Evolutionary conservation across 2,888 invertebrate species (phyloP).

Genomic region (Pseudanteris insignis): DNA sequence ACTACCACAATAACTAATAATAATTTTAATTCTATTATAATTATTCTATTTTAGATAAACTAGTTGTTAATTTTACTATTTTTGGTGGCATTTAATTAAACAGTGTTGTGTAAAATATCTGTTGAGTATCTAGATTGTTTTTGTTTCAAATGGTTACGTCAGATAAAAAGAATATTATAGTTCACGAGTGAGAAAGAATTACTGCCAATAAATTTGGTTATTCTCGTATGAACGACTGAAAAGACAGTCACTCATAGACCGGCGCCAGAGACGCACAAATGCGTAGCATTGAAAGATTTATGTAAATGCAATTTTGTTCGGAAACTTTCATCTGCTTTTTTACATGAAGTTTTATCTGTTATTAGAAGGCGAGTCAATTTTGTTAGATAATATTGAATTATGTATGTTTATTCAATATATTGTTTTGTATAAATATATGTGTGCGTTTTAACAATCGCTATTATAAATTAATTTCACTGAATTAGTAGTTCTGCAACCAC

Average conservation of each 20-base stretch:
- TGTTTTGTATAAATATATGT: too few relatives aligned
- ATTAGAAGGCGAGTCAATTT: conserved; percentile 9
- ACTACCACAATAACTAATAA: too few relatives aligned
- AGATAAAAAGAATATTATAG: conserved; percentile 12
- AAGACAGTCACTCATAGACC: conserved; percentile 28
- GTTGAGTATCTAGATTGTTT: background rate
- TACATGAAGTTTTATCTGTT: background rate
- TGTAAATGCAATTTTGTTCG: conserved; percentile 16
- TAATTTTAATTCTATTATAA: too few relatives aligned
- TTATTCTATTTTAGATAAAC: too few relatives aligned
- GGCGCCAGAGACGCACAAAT: conserved; percentile 36
- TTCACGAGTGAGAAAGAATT: conserved; percentile 20
- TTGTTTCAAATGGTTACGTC: conserved; percentile 11
- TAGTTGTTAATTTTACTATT: too few relatives aligned
- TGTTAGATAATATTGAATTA: too few relatives aligned
- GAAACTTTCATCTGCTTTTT: conserved; percentile 1
- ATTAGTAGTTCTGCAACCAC: too few relatives aligned
- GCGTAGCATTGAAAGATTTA: conserved; percentile 6
- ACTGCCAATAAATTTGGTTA: conserved; percentile 36
- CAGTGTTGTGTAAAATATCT: too few relatives aligned
- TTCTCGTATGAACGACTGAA: conserved; percentile 19
- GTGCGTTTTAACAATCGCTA: too few relatives aligned
- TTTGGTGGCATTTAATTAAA: too few relatives aligned
- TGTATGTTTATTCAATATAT: too few relatives aligned
- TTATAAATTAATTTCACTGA: too few relatives aligned